These are phyloP conservation scores for Macrotus californicus DNA, from an alignment of 2,113 vertebrate species.

Conservation along the genomic window DNA sequence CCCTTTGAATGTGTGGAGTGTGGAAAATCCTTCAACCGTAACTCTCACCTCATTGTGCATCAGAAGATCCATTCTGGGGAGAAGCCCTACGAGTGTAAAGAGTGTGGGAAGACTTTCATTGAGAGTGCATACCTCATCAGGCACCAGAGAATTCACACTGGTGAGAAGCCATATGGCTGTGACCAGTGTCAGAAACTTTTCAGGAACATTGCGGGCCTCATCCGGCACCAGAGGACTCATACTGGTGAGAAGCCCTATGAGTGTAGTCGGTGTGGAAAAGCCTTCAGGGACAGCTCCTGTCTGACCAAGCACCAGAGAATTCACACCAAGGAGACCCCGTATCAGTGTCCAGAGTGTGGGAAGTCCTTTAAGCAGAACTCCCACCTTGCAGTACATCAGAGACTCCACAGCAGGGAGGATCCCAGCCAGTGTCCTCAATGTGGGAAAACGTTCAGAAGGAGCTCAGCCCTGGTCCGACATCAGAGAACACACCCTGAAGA, in stretches of 20 bases:
- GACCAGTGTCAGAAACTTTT: slow-evolving; percentile 75
- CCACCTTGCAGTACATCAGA: slow-evolving; percentile 54
- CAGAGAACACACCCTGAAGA: slow-evolving; percentile 58
- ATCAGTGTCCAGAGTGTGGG: slow-evolving; percentile 66
- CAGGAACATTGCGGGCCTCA: slow-evolving; percentile 72
- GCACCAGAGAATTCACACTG: slow-evolving; percentile 76
- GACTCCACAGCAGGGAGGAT: slow-evolving; percentile 35
- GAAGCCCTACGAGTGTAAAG: slow-evolving; percentile 71
- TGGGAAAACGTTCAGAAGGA: slow-evolving; percentile 62
- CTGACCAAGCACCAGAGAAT: slow-evolving; percentile 73
- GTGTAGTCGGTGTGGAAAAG: slow-evolving; percentile 75
- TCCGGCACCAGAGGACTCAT: slow-evolving; percentile 76
- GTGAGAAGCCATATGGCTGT: slow-evolving; percentile 77
- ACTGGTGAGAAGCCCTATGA: slow-evolving; percentile 77
- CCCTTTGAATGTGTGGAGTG: slow-evolving; percentile 77
- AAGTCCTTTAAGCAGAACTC: slow-evolving; percentile 71
- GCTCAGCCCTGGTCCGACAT: slow-evolving; percentile 61
- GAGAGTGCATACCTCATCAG: slow-evolving; percentile 76
- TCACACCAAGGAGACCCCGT: slow-evolving; percentile 74
- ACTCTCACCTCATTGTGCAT: slow-evolving; percentile 74
- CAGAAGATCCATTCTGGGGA: slow-evolving; percentile 75
- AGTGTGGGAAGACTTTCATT: slow-evolving; percentile 75
- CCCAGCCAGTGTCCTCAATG: slow-evolving; percentile 59
- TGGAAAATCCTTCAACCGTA: slow-evolving; percentile 77
- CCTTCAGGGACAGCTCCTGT: slow-evolving; percentile 75